phyloP scores from a whole-genome alignment of 2,113 vertebrate species.

The Heterochromis multidens region DNA sequence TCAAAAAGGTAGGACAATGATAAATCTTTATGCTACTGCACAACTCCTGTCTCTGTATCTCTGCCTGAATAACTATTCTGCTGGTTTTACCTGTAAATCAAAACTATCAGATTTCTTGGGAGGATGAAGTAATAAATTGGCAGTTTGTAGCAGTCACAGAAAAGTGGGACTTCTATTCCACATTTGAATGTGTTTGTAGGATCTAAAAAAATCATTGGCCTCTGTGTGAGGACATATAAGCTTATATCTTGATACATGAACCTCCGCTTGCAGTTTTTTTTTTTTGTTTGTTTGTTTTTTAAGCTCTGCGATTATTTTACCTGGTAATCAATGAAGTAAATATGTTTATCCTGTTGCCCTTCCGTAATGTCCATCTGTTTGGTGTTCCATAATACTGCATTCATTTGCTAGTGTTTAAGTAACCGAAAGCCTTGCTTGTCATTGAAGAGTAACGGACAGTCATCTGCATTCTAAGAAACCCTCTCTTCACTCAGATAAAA shows the following conservation, averaged over 20 bases:
- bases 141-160: not conserved
- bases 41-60: not conserved
- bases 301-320: not conserved
- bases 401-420: not conserved
- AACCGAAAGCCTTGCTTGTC: not conserved
- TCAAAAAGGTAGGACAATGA: constrained; percentile 87
- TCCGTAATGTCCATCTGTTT: not conserved
- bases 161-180: not conserved
- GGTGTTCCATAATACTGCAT: not conserved
- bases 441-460: not conserved
- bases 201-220: not conserved
- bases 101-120: not conserved
- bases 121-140: not conserved
- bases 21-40: not conserved
- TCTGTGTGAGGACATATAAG: not conserved
- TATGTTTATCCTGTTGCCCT: not conserved
- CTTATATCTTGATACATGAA: not conserved
- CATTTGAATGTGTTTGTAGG: not conserved
- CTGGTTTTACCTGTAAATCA: not conserved
- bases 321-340: not conserved
- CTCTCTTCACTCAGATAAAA: not conserved
- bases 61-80: not conserved
- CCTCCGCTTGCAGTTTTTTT: not conserved
- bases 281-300: too few species aligned
- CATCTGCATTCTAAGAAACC: not conserved